phyloP scores from a whole-genome alignment of 2,113 vertebrate species.

The Aepyceros melampus region DNA sequence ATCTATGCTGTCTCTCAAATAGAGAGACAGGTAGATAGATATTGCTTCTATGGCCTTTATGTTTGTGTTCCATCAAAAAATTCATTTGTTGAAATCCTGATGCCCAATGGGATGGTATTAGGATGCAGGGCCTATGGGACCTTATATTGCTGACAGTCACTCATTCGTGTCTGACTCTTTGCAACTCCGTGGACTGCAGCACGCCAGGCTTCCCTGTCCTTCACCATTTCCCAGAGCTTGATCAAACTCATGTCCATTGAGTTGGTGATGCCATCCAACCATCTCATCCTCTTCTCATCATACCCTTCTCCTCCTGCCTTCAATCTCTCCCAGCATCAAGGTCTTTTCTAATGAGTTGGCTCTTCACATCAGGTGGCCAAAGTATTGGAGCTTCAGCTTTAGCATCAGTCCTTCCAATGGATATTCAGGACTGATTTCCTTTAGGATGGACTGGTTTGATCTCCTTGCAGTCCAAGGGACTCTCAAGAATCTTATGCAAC shows the following conservation, averaged over 20 bases:
- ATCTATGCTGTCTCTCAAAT: background rate
- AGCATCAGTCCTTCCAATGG: background rate
- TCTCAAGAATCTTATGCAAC: background rate
- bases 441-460: background rate
- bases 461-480: background rate
- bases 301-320: background rate
- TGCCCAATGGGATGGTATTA: background rate
- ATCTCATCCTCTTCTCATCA: background rate
- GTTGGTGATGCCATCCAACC: background rate
- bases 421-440: background rate
- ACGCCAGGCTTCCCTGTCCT: background rate
- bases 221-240: background rate
- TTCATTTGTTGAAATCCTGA: background rate
- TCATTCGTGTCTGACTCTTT: background rate
- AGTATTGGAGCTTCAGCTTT: background rate
- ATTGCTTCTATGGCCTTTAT: background rate
- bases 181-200: background rate
- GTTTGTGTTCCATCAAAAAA: background rate
- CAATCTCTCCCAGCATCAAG: background rate
- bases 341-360: background rate
- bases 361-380: background rate
- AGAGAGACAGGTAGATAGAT: background rate
- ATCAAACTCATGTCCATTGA: background rate
- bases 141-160: background rate
- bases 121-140: background rate